phyloP scores from a whole-genome alignment of 2,888 invertebrate genomes.

The Synergus umbraculus region DNA sequence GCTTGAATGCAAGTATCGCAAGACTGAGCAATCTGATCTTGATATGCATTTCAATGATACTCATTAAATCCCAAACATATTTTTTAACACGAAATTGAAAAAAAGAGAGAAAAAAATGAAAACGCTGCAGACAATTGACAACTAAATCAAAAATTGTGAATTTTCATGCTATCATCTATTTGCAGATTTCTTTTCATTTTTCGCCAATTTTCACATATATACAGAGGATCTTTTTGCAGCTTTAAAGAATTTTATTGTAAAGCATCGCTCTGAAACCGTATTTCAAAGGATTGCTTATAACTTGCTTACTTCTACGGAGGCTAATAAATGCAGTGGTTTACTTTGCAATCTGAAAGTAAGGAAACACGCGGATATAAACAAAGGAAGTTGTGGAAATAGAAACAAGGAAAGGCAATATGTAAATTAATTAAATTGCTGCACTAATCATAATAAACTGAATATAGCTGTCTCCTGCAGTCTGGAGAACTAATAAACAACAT shows the following conservation, averaged over 20 bases:
- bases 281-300: conserved; percentile 4
- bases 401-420: not conserved
- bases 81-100: too few relatives aligned
- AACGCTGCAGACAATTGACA: too few relatives aligned
- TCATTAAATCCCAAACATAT: too few relatives aligned
- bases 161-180: too few relatives aligned
- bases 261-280: conserved; percentile 1
- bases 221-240: not conserved
- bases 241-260: not conserved
- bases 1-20: not conserved
- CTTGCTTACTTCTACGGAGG: not conserved
- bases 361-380: not conserved
- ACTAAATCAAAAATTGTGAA: too few relatives aligned
- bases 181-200: too few relatives aligned
- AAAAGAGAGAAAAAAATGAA: too few relatives aligned
- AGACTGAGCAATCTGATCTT: not conserved
- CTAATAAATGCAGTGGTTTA: conserved; percentile 21
- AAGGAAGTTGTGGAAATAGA: not conserved
- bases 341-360: conserved; percentile 1
- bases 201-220: not conserved
- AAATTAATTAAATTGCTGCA: conserved; percentile 5
- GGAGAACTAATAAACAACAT: not conserved
- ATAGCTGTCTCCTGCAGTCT: not conserved
- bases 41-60: not conserved
- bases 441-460: not conserved